Conservation (phyloP, 1,140 invertebrate species). For the Acyrthosiphon pisum region DNA sequence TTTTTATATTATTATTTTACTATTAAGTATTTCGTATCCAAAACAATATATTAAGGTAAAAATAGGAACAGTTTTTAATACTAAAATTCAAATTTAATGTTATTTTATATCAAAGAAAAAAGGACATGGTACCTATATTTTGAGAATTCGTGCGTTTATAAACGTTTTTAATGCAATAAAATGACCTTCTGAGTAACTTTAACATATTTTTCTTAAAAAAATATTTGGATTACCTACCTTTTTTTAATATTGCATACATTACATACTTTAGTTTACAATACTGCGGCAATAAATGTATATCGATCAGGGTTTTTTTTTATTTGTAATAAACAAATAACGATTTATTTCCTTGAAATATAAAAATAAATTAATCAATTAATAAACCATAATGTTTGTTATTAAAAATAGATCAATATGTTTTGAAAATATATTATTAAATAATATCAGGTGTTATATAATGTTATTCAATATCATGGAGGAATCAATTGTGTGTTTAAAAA, state of each 20-base stretch:
- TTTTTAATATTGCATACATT: not conserved
- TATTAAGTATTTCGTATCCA: not conserved
- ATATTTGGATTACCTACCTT: not conserved
- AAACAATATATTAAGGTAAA: not conserved
- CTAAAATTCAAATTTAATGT: not conserved
- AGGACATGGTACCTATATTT: not conserved
- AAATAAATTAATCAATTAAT: not conserved
- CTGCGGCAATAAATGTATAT: not conserved
- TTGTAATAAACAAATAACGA: not conserved
- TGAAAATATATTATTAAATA: not conserved
- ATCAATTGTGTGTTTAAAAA: not conserved
- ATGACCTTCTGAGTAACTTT: not conserved
- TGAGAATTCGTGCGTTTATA: not conserved
- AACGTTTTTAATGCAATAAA: not conserved
- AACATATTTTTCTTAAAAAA: not conserved
- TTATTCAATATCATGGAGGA: not conserved
- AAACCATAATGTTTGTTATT: not conserved
- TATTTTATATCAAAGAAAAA: slow-evolving; percentile 19
- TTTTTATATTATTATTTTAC: not conserved
- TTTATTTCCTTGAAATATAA: not conserved
- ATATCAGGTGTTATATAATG: no score
- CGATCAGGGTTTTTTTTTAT: not conserved
- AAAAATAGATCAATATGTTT: not conserved
- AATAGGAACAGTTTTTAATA: not conserved
- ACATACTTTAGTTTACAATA: not conserved